Base-by-base conservation (phyloP, 2,113 vertebrate genomes). In the Leucopsar rothschildi region DNA sequence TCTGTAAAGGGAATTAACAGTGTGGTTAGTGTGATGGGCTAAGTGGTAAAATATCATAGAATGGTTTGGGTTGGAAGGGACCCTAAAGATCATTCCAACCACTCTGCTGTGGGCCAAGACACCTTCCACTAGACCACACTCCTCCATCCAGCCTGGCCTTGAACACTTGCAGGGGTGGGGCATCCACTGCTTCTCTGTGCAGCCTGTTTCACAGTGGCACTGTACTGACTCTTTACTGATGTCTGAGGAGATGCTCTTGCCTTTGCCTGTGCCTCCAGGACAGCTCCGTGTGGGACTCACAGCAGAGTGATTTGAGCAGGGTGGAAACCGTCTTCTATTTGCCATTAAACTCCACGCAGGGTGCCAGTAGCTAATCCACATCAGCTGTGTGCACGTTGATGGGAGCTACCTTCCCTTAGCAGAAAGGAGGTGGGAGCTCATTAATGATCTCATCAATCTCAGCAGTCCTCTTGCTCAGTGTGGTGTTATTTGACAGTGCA, bases 241-340 rank as follows among this genome's bases (percentile, higher is more conserved):
- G 12, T 7, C n/a, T 27, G 37, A 39, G 37, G 12, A 28, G 56
- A 12, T 56, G 60, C 55, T 72, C 37, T 27, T 78, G 27, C 39
- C 15, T 72, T 72, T 65, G 45, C 21, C 7, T 1, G 4, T 61
- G 42, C 44, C 33, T 49, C 15, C 60, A 12, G 45, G 28, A 25
- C 0, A 1, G 1, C 17, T 86, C 53, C 35, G 6, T 60, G 31
- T 1, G 2, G 61, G 45, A 7, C 12, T 33, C 44, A 12, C 6
- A 24, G 61, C 5, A 5, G 66, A 55, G 57, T 3, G 5, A 13
- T 47, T 29, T n/a, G 39, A 25, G 22, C 3, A 4, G 27, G 21
- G 12, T 61, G 52, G 42, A 40, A 71, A 10, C 33, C 1, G 0
- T 22, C n/a, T 61, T 3, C 3, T 45, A 1, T 68, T 55, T 87